phyloP scores from a whole-genome alignment of 2,797 vertebrate genomes.

The Hirundo rustica region DNA sequence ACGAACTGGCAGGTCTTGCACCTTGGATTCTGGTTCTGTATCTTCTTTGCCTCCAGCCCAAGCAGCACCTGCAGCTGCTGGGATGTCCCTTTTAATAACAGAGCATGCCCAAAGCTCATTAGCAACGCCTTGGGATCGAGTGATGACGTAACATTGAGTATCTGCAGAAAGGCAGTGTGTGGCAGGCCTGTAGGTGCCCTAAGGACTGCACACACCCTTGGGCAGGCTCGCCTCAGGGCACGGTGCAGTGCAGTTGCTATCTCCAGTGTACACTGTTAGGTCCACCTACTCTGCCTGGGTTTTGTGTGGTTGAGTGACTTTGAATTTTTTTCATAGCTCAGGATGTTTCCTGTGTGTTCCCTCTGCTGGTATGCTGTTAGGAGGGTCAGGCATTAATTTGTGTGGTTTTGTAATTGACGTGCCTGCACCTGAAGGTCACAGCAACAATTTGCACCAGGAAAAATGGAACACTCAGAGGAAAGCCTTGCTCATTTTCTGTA shows the following conservation, averaged over 20 bases:
- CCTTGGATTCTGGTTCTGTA: not conserved
- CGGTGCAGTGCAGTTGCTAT: not conserved
- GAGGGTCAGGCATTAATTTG: constrained; percentile 53
- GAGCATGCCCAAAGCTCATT: not conserved
- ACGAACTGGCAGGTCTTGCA: not conserved
- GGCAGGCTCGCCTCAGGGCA: not conserved
- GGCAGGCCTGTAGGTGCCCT: not conserved
- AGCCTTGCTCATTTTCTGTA: constrained; percentile 23
- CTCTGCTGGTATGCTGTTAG: constrained; percentile 33
- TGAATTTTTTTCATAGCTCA: not conserved
- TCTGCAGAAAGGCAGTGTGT: not conserved
- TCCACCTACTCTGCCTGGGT: not conserved
- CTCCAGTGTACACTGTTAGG: not conserved
- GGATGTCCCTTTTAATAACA: not conserved
- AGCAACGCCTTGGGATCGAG: not conserved
- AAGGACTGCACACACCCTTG: not conserved
- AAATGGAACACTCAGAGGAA: constrained; percentile 18
- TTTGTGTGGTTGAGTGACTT: constrained; percentile 2
- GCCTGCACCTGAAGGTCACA: constrained; percentile 42
- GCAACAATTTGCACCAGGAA: constrained; percentile 33
- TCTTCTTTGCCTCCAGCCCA: not conserved
- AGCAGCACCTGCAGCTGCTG: not conserved
- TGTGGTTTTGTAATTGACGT: constrained; percentile 37
- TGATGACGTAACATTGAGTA: not conserved
- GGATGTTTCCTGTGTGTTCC: constrained; percentile 45